A percentile compares a stretch with the other conserved stretches of the same genome.
These are phyloP conservation scores for Rhea americana DNA, from an alignment of 2,113 vertebrate genomes.

Conservation along the genomic window DNA sequence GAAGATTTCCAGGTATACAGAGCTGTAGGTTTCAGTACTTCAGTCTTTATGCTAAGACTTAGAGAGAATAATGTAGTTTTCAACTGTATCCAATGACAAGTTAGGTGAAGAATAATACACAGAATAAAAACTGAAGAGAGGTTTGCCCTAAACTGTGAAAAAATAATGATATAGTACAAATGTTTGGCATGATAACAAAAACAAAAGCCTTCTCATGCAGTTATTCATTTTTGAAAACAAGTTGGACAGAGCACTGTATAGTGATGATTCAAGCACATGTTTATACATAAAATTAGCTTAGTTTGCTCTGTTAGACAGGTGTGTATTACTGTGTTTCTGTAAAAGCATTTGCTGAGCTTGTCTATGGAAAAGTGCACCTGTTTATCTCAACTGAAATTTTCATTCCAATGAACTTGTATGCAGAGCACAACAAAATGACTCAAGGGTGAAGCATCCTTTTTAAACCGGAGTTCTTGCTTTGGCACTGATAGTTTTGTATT, in stretches of 20 bases:
- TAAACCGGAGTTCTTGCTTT: not conserved
- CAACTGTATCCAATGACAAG: not conserved
- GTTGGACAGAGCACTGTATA: not conserved
- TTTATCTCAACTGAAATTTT: not conserved
- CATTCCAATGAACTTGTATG: not conserved
- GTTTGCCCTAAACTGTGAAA: not conserved
- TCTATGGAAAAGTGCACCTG: not conserved
- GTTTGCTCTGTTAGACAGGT: not conserved
- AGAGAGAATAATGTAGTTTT: not conserved
- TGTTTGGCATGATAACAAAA: not conserved
- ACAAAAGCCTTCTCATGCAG: not conserved
- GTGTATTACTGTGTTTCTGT: not conserved
- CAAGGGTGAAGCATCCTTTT: not conserved
- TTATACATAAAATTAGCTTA: not conserved
- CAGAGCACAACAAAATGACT: not conserved
- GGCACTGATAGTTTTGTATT: not conserved
- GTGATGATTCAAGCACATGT: not conserved
- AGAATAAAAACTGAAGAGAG: not conserved
- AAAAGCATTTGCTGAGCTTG: not conserved
- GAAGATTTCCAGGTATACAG: not conserved
- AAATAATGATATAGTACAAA: not conserved
- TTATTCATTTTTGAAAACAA: not conserved
- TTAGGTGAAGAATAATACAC: not conserved
- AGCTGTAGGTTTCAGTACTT: not conserved
- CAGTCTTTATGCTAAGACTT: not conserved